phyloP scores from a whole-genome alignment of 2,113 vertebrate genomes.

The Platanista minor region DNA sequence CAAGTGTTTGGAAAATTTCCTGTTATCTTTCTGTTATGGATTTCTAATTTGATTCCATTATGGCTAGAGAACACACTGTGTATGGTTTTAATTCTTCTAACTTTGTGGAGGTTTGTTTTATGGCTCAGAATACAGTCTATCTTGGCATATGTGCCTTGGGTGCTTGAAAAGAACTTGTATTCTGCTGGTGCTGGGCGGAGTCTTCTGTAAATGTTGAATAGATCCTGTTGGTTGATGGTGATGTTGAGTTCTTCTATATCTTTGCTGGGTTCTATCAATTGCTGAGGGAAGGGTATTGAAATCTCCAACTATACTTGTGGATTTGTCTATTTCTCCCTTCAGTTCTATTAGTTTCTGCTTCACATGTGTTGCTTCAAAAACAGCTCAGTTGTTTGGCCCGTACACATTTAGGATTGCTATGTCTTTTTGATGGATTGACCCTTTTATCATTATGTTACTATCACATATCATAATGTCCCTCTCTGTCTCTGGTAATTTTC shows the following conservation, averaged over 20 bases:
- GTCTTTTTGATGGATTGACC: not conserved
- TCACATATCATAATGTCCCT: not conserved
- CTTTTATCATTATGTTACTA: not conserved
- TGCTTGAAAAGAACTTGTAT: not conserved
- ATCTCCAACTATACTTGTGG: not conserved
- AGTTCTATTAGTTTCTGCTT: not conserved
- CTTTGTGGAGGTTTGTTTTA: not conserved
- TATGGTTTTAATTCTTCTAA: not conserved
- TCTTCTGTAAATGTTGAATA: not conserved
- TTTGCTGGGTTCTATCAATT: constrained; percentile 5
- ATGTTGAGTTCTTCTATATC: not conserved
- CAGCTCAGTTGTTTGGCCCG: not conserved
- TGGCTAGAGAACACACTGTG: not conserved
- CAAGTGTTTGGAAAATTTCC: not conserved
- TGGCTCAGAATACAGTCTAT: not conserved
- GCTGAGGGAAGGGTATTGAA: not conserved
- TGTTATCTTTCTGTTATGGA: not conserved
- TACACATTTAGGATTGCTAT: not conserved
- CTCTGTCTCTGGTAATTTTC: not conserved
- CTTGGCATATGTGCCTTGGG: not conserved
- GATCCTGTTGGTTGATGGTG: not conserved
- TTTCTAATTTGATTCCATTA: not conserved
- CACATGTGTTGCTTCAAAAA: not conserved
- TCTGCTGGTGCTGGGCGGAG: not conserved
- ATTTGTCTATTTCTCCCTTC: constrained; percentile 2